phyloP scores from a whole-genome alignment of 1,140 invertebrate species.

The Lepeophtheirus salmonis region DNA sequence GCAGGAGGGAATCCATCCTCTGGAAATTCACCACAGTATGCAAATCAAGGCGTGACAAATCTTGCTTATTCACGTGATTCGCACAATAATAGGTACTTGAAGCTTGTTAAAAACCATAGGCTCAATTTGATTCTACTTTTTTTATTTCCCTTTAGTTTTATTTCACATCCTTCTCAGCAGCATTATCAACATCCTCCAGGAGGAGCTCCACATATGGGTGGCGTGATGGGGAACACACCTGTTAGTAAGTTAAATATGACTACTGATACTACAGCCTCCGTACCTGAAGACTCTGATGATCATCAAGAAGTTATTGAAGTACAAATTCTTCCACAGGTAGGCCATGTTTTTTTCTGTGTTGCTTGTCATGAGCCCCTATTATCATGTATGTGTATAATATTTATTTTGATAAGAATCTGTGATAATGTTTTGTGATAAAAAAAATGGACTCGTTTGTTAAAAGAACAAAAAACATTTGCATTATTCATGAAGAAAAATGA shows the following conservation, averaged over 20 bases:
- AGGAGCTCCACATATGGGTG: too few species aligned
- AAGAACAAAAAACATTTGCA: too few species aligned
- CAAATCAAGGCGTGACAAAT: neutral
- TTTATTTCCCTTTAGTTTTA: neutral
- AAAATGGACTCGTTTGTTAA: too few species aligned
- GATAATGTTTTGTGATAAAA: too few species aligned
- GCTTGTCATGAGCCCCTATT: too few species aligned
- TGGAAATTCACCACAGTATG: neutral
- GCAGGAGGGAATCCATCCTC: neutral
- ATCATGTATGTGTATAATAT: too few species aligned
- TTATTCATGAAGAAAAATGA: too few species aligned
- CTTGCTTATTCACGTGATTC: neutral
- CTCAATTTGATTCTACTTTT: neutral
- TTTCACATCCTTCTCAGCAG: neutral
- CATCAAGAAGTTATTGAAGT: conserved; percentile 60
- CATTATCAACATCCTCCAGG: too few species aligned
- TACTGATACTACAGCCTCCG: neutral
- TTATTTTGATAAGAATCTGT: too few species aligned
- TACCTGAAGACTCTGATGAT: conserved; percentile 15
- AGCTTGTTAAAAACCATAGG: too few species aligned
- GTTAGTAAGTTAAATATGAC: neutral
- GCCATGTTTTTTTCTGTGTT: too few species aligned
- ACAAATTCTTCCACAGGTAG: conserved; percentile 53
- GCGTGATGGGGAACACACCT: too few species aligned
- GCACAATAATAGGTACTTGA: neutral